Evolutionary conservation across 1,140 invertebrate genomes (phyloP), one percentile per base, ranked within the genome.

Genomic region (Hyles vespertilio): DNA sequence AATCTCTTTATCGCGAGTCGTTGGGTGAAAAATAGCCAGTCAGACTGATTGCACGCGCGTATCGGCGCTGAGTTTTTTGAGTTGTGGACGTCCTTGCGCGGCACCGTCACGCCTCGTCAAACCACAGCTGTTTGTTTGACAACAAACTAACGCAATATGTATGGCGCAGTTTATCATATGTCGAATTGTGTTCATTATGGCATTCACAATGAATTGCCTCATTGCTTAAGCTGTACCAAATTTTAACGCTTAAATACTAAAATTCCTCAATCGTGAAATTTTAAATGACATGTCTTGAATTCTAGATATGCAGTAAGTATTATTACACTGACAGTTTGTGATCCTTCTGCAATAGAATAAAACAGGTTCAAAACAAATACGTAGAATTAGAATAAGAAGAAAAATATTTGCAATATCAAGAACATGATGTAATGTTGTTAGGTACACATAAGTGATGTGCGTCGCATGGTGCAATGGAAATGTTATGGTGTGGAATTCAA

Each of bases 101-200:
- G 57, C 61, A 59, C 47, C 67, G 69, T 72, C 72, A 77, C 65
- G 74, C 77, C 65, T 54, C 64, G 61, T 51, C 66, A 63, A 55
- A 61, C 61, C 44, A 62, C 66, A 72, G 63, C 67, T 69, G 71
- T 72, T 74, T 77, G 70, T 79, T 77, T 77, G 67, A 74, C 67
- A 77, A 77, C 74, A 77, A 77, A 69, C 69, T 64, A 58, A 59
- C 36, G 36, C 36, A 40, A 40, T 22, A 22, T 52, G 58, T 63
- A 59, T 58, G 51, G 22, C 12, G 44, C 45, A 53, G 50, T 43
- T 55, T 59, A 63, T 58, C 50, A 58, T n/a, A 11, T 11, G 5
- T 5, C n/a, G 5, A 5, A 48, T 11, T 48, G n/a, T 11, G n/a
- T 10, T 11, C n/a, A 48, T 48, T 48, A n/a, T 48, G n/a, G 12